A percentile compares a stretch with the other conserved stretches of the same genome.
phyloP scores from a whole-genome alignment of 1,140 invertebrate species.

The Lepidotrigona ventralis region DNA sequence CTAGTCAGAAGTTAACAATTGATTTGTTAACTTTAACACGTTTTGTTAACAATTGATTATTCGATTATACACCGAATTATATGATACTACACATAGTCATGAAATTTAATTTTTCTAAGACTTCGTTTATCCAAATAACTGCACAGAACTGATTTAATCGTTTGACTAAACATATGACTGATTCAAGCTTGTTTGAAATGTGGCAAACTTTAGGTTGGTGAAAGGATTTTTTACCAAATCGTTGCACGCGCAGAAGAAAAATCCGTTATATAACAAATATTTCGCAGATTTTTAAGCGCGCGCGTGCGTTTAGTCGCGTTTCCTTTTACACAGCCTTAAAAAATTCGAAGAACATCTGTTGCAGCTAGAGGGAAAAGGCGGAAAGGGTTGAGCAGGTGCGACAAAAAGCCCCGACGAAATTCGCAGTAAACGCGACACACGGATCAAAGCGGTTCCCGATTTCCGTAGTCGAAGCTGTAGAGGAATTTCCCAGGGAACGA shows the following conservation, averaged over 20 bases:
- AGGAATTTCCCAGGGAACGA: not conserved
- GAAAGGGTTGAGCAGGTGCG: constrained; percentile 44
- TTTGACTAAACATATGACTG: no score
- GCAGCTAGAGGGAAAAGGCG: constrained; percentile 3
- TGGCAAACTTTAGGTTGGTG: not conserved
- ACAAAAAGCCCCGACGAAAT: constrained; percentile 44
- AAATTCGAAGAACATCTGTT: constrained; percentile 51
- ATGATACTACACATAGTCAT: no score
- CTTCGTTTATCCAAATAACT: no score
- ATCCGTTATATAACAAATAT: not conserved
- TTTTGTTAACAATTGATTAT: no score
- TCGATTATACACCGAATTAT: no score
- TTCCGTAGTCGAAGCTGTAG: constrained; percentile 1
- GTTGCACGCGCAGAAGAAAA: constrained; percentile 43
- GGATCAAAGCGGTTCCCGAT: constrained; percentile 44
- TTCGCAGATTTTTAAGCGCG: constrained; percentile 13
- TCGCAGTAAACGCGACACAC: constrained; percentile 36
- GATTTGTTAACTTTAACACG: no score
- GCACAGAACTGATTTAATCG: no score
- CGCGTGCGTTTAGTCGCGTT: constrained; percentile 36
- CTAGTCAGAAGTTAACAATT: no score
- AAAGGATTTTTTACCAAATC: constrained; percentile 18
- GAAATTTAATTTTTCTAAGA: no score
- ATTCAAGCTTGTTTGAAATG: not conserved
- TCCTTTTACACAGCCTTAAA: constrained; percentile 43